Evolutionary conservation across 1,140 invertebrate genomes (phyloP).

Genomic region (Polyergus mexicanus): DNA sequence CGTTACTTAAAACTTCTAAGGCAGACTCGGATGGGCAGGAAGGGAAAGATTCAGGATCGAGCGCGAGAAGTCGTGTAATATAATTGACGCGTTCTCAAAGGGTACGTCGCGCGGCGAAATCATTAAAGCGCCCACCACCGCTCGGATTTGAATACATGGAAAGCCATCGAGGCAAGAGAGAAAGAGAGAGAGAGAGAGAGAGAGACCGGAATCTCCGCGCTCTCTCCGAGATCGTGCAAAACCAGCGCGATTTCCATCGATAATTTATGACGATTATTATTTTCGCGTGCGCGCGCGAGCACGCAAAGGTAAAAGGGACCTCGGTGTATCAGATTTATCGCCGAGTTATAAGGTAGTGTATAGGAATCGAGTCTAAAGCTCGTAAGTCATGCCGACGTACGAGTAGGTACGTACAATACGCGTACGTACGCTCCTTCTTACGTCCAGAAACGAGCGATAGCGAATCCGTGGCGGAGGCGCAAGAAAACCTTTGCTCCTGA

Average conservation of each 20-base stretch:
- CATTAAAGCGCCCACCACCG: conserved; percentile 65
- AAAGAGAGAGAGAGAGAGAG: neutral
- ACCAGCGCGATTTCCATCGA: conserved; percentile 77
- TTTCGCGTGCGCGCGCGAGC: conserved; percentile 69
- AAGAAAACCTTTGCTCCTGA: conserved; percentile 78
- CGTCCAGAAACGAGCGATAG: conserved; percentile 38
- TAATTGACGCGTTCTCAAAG: conserved; percentile 71
- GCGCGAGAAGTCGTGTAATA: conserved; percentile 18
- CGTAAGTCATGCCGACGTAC: conserved; percentile 80
- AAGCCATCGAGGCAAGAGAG: neutral
- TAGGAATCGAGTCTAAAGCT: conserved; percentile 75
- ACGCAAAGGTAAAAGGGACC: conserved; percentile 70
- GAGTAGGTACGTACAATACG: conserved; percentile 47
- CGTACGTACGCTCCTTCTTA: conserved; percentile 48
- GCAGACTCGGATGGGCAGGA: neutral
- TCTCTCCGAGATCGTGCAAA: conserved; percentile 66
- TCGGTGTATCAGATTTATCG: conserved; percentile 82
- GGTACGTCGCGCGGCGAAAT: conserved; percentile 64
- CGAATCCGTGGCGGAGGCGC: conserved; percentile 27
- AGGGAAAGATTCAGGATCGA: conserved; percentile 19
- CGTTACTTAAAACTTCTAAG: conserved; percentile 6
- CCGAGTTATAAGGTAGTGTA: conserved; percentile 79
- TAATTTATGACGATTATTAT: conserved; percentile 84
- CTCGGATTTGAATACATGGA: conserved; percentile 33
- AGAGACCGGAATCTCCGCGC: neutral